Conservation (phyloP, 92 coral and sea anemone genomes). For the Porites cylindrica region DNA sequence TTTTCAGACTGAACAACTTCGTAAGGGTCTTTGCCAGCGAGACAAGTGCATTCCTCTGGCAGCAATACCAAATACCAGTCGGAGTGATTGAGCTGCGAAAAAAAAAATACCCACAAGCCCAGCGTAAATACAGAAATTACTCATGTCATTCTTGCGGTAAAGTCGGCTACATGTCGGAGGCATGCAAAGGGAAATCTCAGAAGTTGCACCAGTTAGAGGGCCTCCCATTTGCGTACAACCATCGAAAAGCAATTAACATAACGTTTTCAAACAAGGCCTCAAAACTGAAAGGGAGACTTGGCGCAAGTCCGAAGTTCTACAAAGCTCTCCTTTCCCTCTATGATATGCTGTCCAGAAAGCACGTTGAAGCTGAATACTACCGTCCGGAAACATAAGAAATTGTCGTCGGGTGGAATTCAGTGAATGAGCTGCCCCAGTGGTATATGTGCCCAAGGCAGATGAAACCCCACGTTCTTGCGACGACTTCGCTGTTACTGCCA, state of each 20-base stretch:
- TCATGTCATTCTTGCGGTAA: conserved; percentile 32
- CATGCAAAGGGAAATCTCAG: conserved; percentile 10
- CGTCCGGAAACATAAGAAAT: conserved; percentile 37
- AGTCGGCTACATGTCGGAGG: conserved; percentile 16
- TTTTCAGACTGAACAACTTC: not conserved
- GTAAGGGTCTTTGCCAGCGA: conserved; percentile 21
- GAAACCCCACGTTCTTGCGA: conserved; percentile 6
- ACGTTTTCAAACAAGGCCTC: conserved; percentile 23
- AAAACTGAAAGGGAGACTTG: conserved; percentile 44
- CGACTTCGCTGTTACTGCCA: conserved; percentile 43
- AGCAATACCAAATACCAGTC: not conserved
- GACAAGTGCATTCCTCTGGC: not conserved
- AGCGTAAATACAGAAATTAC: conserved; percentile 34
- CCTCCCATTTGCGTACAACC: conserved; percentile 1
- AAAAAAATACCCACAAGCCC: conserved; percentile 17
- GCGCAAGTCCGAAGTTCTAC: conserved; percentile 52
- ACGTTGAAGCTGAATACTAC: conserved; percentile 38
- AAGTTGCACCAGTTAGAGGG: conserved; percentile 35
- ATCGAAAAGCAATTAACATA: conserved; percentile 1
- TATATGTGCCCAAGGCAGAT: conserved; percentile 44
- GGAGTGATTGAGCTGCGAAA: conserved; percentile 33
- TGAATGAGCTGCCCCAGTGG: conserved; percentile 60
- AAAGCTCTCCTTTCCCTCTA: conserved; percentile 37
- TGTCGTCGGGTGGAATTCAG: conserved; percentile 44
- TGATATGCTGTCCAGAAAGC: conserved; percentile 38